A percentile compares a stretch with the other conserved stretches of the same genome.
These are phyloP conservation scores for Pharmacophagus antenor DNA, from an alignment of 2,888 invertebrate genomes.

Conservation along the genomic window DNA sequence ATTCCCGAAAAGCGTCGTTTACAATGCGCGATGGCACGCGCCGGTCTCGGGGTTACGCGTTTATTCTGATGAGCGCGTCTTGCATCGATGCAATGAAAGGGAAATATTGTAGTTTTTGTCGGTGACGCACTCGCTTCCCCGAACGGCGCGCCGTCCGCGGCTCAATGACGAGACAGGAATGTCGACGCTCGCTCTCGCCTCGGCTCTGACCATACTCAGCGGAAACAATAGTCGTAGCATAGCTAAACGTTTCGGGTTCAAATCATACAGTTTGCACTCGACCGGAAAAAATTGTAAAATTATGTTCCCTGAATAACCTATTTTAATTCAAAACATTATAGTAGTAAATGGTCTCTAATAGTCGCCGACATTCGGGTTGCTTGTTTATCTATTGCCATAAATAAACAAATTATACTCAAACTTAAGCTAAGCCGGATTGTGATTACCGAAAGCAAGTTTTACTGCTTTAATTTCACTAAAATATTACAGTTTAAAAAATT, in stretches of 20 bases:
- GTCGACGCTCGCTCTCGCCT: conserved; percentile 31
- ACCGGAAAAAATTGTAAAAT: background rate
- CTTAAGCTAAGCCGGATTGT: background rate
- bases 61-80: conserved; percentile 63
- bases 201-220: conserved; percentile 4
- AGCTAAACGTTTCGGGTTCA: background rate
- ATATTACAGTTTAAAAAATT: no score
- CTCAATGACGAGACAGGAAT: conserved; percentile 52
- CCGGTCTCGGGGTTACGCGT: conserved; percentile 60
- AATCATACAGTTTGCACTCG: background rate
- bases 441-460: background rate
- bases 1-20: conserved; percentile 79
- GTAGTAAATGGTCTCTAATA: no score
- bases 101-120: conserved; percentile 76
- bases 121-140: conserved; percentile 70
- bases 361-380: background rate
- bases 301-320: background rate
- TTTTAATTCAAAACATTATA: no score
- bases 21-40: conserved; percentile 55
- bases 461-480: no score
- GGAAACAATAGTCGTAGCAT: background rate
- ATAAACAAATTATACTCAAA: background rate
- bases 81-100: conserved; percentile 71
- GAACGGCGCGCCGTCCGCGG: conserved; percentile 44
- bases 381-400: background rate